A percentile compares a stretch with the other conserved stretches of the same genome.
Conservation (phyloP, 2,113 vertebrate species). For the Corydoras maculifer region DNA sequence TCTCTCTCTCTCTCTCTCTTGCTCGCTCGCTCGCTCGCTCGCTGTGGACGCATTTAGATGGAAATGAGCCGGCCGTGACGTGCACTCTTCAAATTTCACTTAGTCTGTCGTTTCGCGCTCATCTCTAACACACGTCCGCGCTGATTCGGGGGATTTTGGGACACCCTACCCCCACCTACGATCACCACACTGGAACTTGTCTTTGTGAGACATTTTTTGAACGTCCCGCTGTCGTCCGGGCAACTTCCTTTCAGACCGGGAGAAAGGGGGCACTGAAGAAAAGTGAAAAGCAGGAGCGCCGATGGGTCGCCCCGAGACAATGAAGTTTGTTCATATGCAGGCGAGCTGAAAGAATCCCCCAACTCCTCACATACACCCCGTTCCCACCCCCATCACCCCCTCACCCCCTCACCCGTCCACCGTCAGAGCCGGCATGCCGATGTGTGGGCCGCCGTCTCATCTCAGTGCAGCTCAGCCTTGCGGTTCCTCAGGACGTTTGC, state of each 20-base stretch:
- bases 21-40: constrained; percentile 44
- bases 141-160: constrained; percentile 12
- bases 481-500: too few species aligned
- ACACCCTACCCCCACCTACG: constrained; percentile 29
- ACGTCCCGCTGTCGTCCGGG: constrained; percentile 55
- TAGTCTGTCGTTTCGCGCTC: constrained; percentile 49
- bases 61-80: constrained; percentile 61
- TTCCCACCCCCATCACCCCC: constrained; percentile 8
- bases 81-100: constrained; percentile 58
- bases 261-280: constrained; percentile 53
- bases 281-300: constrained; percentile 55
- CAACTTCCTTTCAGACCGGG: constrained; percentile 63
- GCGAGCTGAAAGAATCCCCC: constrained; percentile 52
- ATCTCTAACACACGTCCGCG: constrained; percentile 36
- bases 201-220: constrained; percentile 57
- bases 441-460: constrained; percentile 19
- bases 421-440: constrained; percentile 24
- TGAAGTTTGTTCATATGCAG: constrained; percentile 65
- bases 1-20: background rate
- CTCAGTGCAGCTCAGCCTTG: background rate
- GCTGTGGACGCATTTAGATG: constrained; percentile 62
- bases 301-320: constrained; percentile 60
- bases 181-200: constrained; percentile 25
- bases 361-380: constrained; percentile 23
- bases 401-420: constrained; percentile 14